Base-by-base conservation (phyloP, 2,888 invertebrate species). In the Cephalotes varians region DNA sequence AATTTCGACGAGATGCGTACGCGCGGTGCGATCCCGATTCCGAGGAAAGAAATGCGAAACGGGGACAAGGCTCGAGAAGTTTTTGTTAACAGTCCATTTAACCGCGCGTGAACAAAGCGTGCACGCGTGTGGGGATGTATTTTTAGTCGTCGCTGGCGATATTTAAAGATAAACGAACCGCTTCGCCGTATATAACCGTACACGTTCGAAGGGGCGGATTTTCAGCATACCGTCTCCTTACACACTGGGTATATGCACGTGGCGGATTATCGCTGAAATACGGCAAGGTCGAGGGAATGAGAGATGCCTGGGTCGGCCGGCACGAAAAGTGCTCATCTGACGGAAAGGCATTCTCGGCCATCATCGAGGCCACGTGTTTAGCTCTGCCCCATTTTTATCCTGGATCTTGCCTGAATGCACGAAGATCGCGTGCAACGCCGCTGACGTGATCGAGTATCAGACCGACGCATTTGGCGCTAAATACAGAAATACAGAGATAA, bases 141-240 rank as follows among this genome's bases (percentile, higher is more conserved):
- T 87, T 85, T 87, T 87, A 82, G 85, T 37, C 15, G 28, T 47
- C 49, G 34, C 34, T 51, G 51, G 79, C 28, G 74, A 71, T 67
- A 82, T 71, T 85, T 87, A 79, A 88, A 88, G 86, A 83, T 83
- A 82, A 77, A 71, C 56, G 37, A n/a, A 47, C 49, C 15, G 72
- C 79, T 82, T 58, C 79, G n/a, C 71, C n/a, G n/a, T n/a, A n/a
- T 67, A 51, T 85, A 81, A 77, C 40, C 74, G 83, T 83, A 47
- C 25, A 28, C 65, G 25, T 21, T 25, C 37, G 40, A 7, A 15
- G 40, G 28, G 34, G 34, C 40, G 34, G 7, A 10, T n/a, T 49
- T 28, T 28, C 31, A 51, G 67, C 37, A 28, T 31, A 25, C n/a
- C 81, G 49, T 60, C 47, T 69, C 25, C 31, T 64, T 51, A 44